Evolutionary conservation across 2,888 invertebrate species (phyloP).

Genomic region (Lacanobia oleracea): DNA sequence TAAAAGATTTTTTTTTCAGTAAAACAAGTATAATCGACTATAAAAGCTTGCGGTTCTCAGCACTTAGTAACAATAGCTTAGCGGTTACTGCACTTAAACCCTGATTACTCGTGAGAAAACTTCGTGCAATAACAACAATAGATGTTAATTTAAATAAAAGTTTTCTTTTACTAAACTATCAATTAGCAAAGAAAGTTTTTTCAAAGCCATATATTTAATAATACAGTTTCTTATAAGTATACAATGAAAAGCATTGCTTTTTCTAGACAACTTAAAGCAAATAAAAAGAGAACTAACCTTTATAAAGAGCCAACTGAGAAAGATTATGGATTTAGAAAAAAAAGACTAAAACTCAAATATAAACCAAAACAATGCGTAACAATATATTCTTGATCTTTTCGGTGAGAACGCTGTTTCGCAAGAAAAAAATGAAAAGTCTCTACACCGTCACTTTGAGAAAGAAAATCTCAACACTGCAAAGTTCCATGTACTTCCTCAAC

Average conservation of each 20-base stretch:
- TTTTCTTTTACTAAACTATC: not conserved
- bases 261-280: not conserved
- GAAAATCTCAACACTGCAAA: constrained; percentile 13
- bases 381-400: no score
- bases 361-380: no score
- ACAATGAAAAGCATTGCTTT: not conserved
- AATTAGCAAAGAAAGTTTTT: not conserved
- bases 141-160: not conserved
- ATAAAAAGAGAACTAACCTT: not conserved
- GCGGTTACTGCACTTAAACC: constrained; percentile 28
- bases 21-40: not conserved
- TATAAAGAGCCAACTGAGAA: not conserved
- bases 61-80: constrained; percentile 34
- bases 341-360: no score
- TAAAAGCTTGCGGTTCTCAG: constrained; percentile 40
- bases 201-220: not conserved
- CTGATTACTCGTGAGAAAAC: constrained; percentile 5
- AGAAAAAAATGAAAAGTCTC: no score
- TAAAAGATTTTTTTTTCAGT: not conserved
- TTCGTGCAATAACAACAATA: not conserved
- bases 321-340: no score
- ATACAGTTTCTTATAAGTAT: not conserved
- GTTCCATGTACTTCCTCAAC: constrained; percentile 40
- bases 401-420: no score
- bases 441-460: no score